A percentile compares a stretch with the other conserved stretches of the same genome.
phyloP scores from a whole-genome alignment of 2,113 vertebrate species.

The Rissa tridactyla region DNA sequence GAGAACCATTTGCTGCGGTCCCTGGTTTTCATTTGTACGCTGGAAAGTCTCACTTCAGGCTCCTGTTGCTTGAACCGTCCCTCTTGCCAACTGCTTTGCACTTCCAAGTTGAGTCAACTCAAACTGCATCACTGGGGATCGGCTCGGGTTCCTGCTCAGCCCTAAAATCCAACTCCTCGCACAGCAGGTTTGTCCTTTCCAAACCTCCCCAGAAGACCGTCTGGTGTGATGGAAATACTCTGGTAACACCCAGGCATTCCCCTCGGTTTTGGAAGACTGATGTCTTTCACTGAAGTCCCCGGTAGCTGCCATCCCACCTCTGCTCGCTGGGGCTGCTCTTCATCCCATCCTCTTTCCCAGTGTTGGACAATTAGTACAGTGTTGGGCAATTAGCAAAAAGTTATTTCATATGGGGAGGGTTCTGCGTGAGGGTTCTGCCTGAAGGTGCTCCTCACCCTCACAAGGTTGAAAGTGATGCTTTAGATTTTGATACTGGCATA shows the following conservation, averaged over 20 bases:
- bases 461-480: neutral
- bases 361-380: fast-evolving
- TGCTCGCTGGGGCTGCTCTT: neutral
- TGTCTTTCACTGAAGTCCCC: fast-evolving
- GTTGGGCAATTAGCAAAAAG: fast-evolving
- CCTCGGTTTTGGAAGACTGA: neutral
- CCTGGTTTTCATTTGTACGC: neutral
- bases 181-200: neutral
- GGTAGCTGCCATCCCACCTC: neutral
- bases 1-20: neutral
- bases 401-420: fast-evolving
- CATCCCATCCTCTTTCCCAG: fast-evolving
- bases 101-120: neutral
- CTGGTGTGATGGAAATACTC: neutral
- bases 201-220: neutral
- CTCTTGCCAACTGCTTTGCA: neutral
- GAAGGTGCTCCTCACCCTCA: neutral
- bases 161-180: neutral
- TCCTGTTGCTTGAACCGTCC: neutral
- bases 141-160: neutral
- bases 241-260: neutral
- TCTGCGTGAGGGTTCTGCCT: neutral
- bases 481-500: neutral
- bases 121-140: neutral
- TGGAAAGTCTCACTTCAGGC: neutral